Evolutionary conservation across 2,113 vertebrate species (phyloP).

Genomic region (Geococcyx californianus): DNA sequence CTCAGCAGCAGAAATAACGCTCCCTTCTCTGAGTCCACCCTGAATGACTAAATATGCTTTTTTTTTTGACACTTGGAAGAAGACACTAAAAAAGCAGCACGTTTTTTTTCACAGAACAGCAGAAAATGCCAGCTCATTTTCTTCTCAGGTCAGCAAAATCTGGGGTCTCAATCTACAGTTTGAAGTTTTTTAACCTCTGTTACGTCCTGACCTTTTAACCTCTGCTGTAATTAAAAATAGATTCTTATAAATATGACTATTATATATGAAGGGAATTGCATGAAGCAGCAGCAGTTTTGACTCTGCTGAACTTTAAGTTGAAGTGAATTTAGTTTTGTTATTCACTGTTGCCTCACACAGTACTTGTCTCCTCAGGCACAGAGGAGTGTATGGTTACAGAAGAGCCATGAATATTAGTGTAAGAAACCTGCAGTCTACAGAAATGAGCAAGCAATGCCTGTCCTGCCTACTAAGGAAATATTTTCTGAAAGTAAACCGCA

Average conservation of each 20-base stretch:
- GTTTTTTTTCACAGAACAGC: neutral
- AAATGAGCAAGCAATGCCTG: neutral
- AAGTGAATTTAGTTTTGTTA: neutral
- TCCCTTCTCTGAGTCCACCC: neutral
- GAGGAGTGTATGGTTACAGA: neutral
- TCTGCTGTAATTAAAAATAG: neutral
- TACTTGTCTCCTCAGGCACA: neutral
- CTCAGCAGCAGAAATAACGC: neutral
- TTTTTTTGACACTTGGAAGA: neutral
- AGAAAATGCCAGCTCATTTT: neutral
- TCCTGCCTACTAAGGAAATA: neutral
- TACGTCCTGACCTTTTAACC: neutral
- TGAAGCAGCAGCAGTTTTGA: neutral
- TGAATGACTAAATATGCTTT: neutral
- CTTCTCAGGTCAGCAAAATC: neutral
- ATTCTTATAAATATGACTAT: neutral
- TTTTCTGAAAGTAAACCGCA: neutral
- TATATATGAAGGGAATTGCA: rapidly evolving
- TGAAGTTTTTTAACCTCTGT: neutral
- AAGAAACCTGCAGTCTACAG: neutral
- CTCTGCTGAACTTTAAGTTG: neutral
- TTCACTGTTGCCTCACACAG: neutral
- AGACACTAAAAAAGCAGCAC: neutral
- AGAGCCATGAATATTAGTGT: neutral
- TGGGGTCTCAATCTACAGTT: neutral